phyloP scores from a whole-genome alignment of 2,888 invertebrate genomes.

The Acronicta leporina region DNA sequence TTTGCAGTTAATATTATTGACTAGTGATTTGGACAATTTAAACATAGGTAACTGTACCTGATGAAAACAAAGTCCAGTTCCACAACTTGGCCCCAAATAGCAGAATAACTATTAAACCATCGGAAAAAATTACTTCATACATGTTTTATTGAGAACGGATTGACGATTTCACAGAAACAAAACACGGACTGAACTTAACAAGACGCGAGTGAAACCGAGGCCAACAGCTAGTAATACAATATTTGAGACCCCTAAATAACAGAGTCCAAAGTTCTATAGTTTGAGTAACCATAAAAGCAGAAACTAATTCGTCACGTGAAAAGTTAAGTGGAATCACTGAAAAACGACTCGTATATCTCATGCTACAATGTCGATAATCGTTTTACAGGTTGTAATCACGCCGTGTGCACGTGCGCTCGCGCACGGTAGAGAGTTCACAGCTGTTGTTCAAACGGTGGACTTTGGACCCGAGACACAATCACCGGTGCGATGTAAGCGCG shows the following conservation, averaged over 20 bases:
- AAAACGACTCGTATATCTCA: conserved; percentile 18
- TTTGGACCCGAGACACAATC: conserved; percentile 84
- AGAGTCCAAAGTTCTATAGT: conserved; percentile 54
- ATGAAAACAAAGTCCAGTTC: no score
- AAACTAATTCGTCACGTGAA: conserved; percentile 48
- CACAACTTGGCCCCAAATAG: no score
- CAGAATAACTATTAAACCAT: no score
- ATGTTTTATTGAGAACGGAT: no score
- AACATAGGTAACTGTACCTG: no score
- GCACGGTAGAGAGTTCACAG: conserved; percentile 79
- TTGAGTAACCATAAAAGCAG: conserved; percentile 46
- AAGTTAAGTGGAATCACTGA: conserved; percentile 19
- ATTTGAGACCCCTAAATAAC: conserved; percentile 38
- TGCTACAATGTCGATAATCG: conserved; percentile 50
- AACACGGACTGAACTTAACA: no score
- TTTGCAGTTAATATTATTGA: no score
- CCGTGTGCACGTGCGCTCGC: conserved; percentile 72
- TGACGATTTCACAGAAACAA: no score
- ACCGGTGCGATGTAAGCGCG: conserved; percentile 78
- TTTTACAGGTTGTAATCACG: conserved; percentile 69
- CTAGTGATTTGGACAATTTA: conserved; percentile 27
- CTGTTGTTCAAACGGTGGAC: conserved; percentile 79
- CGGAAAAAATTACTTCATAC: no score
- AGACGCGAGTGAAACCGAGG: no score
- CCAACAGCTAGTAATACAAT: conserved; percentile 20